Evolutionary conservation across 2,113 vertebrate genomes (phyloP).

Genomic region (Ceyx cyanopectus): DNA sequence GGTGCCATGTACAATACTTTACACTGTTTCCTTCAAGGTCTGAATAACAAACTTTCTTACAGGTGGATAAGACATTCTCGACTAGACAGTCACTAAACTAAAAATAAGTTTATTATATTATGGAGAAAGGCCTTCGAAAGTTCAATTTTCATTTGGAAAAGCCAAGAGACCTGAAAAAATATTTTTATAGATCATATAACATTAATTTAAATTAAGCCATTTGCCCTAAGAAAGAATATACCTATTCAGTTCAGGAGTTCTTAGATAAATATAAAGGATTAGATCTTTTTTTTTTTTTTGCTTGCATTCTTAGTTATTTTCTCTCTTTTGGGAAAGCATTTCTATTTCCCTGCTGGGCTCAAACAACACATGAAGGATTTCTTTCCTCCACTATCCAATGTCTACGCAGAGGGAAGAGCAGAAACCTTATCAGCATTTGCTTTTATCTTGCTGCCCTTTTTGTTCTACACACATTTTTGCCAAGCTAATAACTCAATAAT

Average conservation of each 20-base stretch:
- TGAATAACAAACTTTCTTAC: neutral
- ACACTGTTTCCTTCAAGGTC: neutral
- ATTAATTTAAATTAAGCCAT: slow-evolving; percentile 34
- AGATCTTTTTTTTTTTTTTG: neutral
- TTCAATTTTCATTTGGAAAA: slow-evolving; percentile 8
- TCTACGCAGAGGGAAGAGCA: neutral
- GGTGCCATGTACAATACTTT: neutral
- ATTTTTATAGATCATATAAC: slow-evolving; percentile 48
- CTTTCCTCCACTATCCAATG: neutral
- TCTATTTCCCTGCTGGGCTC: neutral
- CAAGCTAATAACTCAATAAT: slow-evolving; percentile 52
- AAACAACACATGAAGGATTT: neutral
- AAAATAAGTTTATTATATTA: neutral
- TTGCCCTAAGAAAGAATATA: slow-evolving; percentile 7
- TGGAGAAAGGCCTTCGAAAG: neutral
- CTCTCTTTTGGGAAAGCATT: neutral
- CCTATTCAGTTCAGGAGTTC: neutral
- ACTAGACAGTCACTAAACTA: neutral
- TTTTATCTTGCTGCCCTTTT: slow-evolving; percentile 12
- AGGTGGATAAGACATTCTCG: slow-evolving; percentile 10
- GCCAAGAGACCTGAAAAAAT: slow-evolving; percentile 14
- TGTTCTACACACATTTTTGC: slow-evolving; percentile 34
- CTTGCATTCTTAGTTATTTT: neutral
- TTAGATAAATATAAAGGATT: neutral
- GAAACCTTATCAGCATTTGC: neutral